Conservation (phyloP, 2,888 invertebrate species). For the Chrysodeixis includens region DNA sequence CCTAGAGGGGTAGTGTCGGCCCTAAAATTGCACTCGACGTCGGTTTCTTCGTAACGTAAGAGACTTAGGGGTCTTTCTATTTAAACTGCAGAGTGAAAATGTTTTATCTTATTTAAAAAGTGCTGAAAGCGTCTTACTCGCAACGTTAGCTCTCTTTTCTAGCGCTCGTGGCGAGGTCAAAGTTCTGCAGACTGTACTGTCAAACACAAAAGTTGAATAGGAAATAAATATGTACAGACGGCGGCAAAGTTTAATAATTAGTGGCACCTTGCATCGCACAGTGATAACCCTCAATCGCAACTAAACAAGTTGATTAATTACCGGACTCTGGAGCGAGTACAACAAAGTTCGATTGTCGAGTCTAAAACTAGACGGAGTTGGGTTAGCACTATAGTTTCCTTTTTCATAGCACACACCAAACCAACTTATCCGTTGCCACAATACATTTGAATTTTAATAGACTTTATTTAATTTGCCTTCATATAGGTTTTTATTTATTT, state of each 20-base stretch:
- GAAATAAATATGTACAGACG: constrained; percentile 59
- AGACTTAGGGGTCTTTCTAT: constrained; percentile 73
- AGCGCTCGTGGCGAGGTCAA: constrained; percentile 11
- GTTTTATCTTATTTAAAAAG: constrained; percentile 66
- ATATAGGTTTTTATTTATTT: background rate
- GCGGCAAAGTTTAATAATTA: constrained; percentile 78
- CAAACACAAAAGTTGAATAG: constrained; percentile 16
- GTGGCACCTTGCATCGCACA: constrained; percentile 60
- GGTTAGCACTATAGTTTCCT: constrained; percentile 42
- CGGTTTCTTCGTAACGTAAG: constrained; percentile 65
- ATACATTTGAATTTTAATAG: constrained; percentile 7
- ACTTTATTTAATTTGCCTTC: background rate
- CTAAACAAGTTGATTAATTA: constrained; percentile 81
- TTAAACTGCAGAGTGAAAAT: constrained; percentile 76
- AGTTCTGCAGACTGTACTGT: constrained; percentile 5
- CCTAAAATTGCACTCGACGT: constrained; percentile 79
- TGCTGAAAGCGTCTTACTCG: constrained; percentile 24
- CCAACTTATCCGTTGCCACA: background rate
- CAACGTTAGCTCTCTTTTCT: background rate
- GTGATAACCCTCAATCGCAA: constrained; percentile 72
- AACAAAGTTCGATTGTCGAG: constrained; percentile 71
- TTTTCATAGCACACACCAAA: constrained; percentile 27
- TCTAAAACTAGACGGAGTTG: constrained; percentile 56
- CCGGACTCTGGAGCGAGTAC: constrained; percentile 64
- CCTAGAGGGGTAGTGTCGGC: constrained; percentile 72